Percentiles rank a stretch among this genome's conserved stretches.
Evolutionary conservation across 1,140 invertebrate species (phyloP).

Genomic region (Sitophilus oryzae): DNA sequence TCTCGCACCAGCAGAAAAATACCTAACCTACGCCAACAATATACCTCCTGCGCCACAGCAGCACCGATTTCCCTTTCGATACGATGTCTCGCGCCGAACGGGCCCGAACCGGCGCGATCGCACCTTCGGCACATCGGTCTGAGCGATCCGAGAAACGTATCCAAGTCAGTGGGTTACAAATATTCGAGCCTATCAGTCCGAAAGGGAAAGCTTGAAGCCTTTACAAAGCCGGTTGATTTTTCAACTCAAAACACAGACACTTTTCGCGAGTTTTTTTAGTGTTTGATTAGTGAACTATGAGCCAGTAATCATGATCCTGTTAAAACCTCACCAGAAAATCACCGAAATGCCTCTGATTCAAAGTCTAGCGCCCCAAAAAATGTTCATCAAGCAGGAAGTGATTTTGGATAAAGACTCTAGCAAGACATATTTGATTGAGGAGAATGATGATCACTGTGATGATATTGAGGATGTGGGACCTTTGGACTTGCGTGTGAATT

Average conservation of each 20-base stretch:
- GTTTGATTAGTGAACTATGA: too few species aligned
- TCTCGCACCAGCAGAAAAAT: background rate
- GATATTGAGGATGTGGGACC: constrained; percentile 40
- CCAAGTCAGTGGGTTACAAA: constrained; percentile 24
- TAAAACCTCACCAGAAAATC: constrained; percentile 30
- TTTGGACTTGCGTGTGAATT: constrained; percentile 54
- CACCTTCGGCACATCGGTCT: constrained; percentile 16
- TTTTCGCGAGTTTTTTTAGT: too few species aligned
- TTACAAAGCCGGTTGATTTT: constrained; percentile 3
- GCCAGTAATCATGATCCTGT: constrained; percentile 30
- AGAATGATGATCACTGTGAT: background rate
- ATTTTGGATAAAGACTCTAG: constrained; percentile 5
- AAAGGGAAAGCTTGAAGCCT: constrained; percentile 12
- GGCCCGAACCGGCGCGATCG: constrained; percentile 13
- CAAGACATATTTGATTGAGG: background rate
- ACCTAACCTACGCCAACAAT: constrained; percentile 25
- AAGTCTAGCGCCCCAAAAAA: constrained; percentile 14
- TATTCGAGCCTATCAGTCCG: constrained; percentile 11
- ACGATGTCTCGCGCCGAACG: constrained; percentile 3
- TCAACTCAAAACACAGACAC: background rate
- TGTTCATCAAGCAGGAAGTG: constrained; percentile 17
- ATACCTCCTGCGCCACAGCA: constrained; percentile 16
- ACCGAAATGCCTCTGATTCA: constrained; percentile 21
- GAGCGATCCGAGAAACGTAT: constrained; percentile 19
- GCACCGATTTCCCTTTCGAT: constrained; percentile 24